Evolutionary conservation across 2,797 vertebrate genomes (phyloP).

Genomic region (Phataginus tetradactyla): DNA sequence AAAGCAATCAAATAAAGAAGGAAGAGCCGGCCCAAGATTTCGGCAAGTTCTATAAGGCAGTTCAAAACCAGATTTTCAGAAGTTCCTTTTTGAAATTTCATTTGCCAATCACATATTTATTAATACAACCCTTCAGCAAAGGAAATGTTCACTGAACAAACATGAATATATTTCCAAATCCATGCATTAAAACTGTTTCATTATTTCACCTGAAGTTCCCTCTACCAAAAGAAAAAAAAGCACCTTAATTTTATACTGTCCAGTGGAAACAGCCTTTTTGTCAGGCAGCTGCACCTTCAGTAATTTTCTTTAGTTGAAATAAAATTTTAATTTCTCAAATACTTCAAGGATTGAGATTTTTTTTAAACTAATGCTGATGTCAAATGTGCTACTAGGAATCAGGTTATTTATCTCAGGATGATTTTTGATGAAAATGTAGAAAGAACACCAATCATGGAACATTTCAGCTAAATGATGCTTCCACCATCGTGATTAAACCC

Average conservation of each 20-base stretch:
- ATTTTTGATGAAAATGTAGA: constrained; percentile 1
- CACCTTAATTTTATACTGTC: neutral
- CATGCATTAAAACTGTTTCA: constrained; percentile 18
- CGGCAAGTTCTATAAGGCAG: constrained; percentile 4
- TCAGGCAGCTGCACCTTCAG: neutral
- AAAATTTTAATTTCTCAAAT: constrained; percentile 49
- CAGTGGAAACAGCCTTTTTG: neutral
- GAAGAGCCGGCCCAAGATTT: constrained; percentile 14
- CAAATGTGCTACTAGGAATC: neutral
- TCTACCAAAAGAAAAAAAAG: neutral
- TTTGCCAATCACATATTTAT: constrained; percentile 61
- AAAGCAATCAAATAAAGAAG: constrained; percentile 60
- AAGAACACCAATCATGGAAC: neutral
- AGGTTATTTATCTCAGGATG: neutral
- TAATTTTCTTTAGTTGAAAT: constrained; percentile 56
- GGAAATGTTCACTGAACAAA: constrained; percentile 61
- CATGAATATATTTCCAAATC: constrained; percentile 59
- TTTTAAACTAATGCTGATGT: neutral
- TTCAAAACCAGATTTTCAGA: constrained; percentile 64
- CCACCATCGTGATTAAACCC: neutral
- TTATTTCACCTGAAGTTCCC: constrained; percentile 50
- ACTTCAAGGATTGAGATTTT: neutral
- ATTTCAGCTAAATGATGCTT: neutral
- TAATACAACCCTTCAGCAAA: constrained; percentile 49
- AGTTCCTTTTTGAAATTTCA: constrained; percentile 48